phyloP scores from a whole-genome alignment of 2,888 invertebrate species.

The Orchesellides sinensis region DNA sequence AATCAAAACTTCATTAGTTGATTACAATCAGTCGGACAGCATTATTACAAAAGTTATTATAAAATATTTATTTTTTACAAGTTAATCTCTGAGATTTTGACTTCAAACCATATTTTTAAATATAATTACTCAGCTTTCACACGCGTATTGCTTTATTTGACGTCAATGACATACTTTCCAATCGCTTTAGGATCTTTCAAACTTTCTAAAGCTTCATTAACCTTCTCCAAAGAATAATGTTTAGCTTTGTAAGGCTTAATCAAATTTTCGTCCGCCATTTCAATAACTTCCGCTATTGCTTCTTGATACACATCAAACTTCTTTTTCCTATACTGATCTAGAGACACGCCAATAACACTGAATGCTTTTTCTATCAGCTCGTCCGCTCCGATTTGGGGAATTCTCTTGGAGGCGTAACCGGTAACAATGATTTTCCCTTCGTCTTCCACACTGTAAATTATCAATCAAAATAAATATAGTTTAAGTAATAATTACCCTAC shows the following conservation, averaged over 20 bases:
- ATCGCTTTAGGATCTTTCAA: conserved; percentile 80
- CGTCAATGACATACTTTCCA: conserved; percentile 81
- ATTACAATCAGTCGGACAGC: too few relatives aligned
- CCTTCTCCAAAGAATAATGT: conserved; percentile 79
- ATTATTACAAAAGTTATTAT: too few relatives aligned
- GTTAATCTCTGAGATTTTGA: background rate
- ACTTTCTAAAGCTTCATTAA: conserved; percentile 81
- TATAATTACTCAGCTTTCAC: background rate
- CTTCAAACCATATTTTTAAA: background rate
- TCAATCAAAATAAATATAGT: background rate
- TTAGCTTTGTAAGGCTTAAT: conserved; percentile 81
- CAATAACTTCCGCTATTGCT: conserved; percentile 81
- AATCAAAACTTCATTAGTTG: too few relatives aligned
- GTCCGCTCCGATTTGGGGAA: conserved; percentile 76
- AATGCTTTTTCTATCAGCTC: conserved; percentile 76
- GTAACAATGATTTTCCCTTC: conserved; percentile 80
- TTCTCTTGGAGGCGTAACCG: conserved; percentile 79
- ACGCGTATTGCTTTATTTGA: conserved; percentile 39
- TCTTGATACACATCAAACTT: conserved; percentile 80
- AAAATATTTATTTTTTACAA: too few relatives aligned
- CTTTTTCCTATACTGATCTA: conserved; percentile 79
- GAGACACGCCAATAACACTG: conserved; percentile 79
- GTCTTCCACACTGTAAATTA: conserved; percentile 78
- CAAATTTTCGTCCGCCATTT: conserved; percentile 82
- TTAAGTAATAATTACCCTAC: background rate